Evolutionary conservation across 2,888 invertebrate genomes (phyloP), one percentile per base, ranked within the genome.

Genomic region (Strigamia crassipes): DNA sequence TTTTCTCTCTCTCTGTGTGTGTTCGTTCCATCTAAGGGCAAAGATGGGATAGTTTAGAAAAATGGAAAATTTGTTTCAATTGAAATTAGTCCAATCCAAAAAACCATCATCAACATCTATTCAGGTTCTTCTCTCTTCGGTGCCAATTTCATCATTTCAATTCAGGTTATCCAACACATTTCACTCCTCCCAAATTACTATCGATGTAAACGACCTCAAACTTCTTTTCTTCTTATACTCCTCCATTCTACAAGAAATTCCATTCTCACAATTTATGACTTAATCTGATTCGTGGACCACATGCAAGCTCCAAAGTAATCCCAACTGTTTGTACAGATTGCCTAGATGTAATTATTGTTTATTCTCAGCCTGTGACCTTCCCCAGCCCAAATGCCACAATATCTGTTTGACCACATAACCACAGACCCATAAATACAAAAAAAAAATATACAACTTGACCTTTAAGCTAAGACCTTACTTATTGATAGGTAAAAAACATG

Each of bases 291-390:
- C 56, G 21, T 9, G 56, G 18, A 18, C 56, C 56, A 56, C 56
- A 56, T 56, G 56, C 56, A 56, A 56, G 56, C 18, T 18, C 0
- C 56, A 56, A 9, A 56, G 56, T 56, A 56, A 56, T 56, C 56
- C 56, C 56, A 56, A 56, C 56, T 56, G 56, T 21, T 56, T 56
- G 56, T 56, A 18, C 56, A 56, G n/a, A 56, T 56, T 56, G 56
- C 56, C 4, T 0, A 21, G 18, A n/a, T 18, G 56, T 56, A 56
- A 56, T 56, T 56, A 56, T 56, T 56, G 56, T 56, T 56, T 56
- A 56, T 56, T 56, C 18, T n/a, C 56, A 56, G 56, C 21, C 56
- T 18, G n/a, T 21, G 56, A 56, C 56, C 56, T 21, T 46, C 56
- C 56, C 18, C 18, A 18, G 1, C 56, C 0, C 18, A 56, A 56